Evolutionary conservation across 2,888 invertebrate genomes (phyloP).

Genomic region (Apodemia mormo): DNA sequence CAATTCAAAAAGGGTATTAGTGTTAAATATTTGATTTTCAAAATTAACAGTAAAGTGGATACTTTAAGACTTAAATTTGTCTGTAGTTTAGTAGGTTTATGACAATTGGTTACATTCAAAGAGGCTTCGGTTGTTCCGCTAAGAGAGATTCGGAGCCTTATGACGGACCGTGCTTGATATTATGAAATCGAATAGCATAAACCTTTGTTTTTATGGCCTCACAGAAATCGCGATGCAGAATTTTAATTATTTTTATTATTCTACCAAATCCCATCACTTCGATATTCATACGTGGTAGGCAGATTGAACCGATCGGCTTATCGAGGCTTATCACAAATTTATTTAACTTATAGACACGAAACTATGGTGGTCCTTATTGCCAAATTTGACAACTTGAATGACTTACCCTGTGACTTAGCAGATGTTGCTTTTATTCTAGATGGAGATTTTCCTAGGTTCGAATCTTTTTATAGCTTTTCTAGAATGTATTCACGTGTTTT

Average conservation of each 20-base stretch:
- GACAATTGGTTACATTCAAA: constrained; percentile 40
- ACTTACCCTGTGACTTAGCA: no score
- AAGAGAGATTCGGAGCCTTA: constrained; percentile 77
- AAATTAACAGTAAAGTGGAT: constrained; percentile 33
- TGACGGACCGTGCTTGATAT: constrained; percentile 62
- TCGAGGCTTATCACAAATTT: no score
- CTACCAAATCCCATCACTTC: not conserved
- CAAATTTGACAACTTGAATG: no score
- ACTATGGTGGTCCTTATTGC: no score
- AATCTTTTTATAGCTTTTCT: no score
- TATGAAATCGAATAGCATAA: constrained; percentile 75
- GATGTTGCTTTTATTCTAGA: no score
- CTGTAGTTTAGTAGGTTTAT: constrained; percentile 35
- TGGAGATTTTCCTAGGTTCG: no score
- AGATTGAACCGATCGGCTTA: no score
- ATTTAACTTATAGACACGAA: no score
- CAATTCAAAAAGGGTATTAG: constrained; percentile 57
- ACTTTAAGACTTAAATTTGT: constrained; percentile 40
- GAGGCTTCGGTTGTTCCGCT: constrained; percentile 51
- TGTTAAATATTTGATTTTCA: constrained; percentile 35
- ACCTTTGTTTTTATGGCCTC: constrained; percentile 50
- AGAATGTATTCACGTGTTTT: no score
- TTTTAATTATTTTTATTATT: constrained; percentile 8
- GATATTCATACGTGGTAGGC: no score
- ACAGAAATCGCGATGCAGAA: constrained; percentile 34